Percentiles rank a stretch among this genome's conserved stretches.
Evolutionary conservation across 2,888 invertebrate genomes (phyloP).

Genomic region (Schizotus pectinicornis): DNA sequence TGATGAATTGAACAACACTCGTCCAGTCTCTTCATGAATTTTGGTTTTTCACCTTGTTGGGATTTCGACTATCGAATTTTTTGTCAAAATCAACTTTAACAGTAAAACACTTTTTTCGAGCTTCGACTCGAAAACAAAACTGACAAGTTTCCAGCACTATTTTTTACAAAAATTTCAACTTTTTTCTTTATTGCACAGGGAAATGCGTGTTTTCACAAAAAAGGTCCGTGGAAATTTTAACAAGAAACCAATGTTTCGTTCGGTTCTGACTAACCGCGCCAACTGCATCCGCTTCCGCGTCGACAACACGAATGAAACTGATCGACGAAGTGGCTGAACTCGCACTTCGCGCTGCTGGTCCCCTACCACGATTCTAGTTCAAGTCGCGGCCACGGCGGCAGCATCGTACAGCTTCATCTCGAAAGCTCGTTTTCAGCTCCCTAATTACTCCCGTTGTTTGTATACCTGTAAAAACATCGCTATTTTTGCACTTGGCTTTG

Average conservation of each 20-base stretch:
- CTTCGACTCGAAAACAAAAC: no score
- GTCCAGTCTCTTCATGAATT: not conserved
- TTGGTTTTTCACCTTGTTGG: not conserved
- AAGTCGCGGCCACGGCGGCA: conserved; percentile 16
- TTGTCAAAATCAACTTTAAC: no score
- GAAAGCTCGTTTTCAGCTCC: not conserved
- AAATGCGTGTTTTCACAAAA: not conserved
- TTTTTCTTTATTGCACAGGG: no score
- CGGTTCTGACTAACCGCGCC: not conserved
- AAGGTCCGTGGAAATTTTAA: not conserved
- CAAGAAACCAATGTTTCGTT: not conserved
- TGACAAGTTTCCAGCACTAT: no score
- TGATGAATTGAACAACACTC: conserved; percentile 34
- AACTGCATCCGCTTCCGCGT: no score
- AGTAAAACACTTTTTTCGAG: no score
- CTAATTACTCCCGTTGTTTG: not conserved
- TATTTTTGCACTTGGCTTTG: no score
- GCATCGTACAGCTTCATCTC: conserved; percentile 23
- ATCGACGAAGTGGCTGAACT: not conserved
- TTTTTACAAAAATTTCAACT: no score
- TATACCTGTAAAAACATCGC: not conserved
- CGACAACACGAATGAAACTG: not conserved
- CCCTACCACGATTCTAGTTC: conserved; percentile 16
- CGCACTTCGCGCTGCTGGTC: not conserved
- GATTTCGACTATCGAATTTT: not conserved